Percentiles rank a stretch among this genome's conserved stretches.
Conservation (phyloP, 2,888 invertebrate species). For the Phaonia tiefii region DNA sequence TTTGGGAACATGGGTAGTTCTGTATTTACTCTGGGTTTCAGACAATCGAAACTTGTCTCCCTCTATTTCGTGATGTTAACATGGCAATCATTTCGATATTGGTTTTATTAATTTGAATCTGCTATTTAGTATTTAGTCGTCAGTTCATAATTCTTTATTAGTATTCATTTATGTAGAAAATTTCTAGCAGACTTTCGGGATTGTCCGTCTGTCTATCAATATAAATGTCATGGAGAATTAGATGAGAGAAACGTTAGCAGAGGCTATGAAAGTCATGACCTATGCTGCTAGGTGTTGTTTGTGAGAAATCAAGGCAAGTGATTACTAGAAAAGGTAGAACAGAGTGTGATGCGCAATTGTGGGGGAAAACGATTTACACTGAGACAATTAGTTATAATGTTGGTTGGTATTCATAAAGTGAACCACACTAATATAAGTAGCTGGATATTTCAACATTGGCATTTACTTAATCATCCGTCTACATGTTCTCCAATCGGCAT, state of each 20-base stretch:
- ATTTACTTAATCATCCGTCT: too few relatives aligned
- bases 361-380: neutral
- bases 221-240: neutral
- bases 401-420: neutral
- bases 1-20: too few relatives aligned
- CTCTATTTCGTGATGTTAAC: slow-evolving; percentile 28
- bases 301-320: slow-evolving; percentile 7
- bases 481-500: too few relatives aligned
- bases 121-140: neutral
- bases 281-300: slow-evolving; percentile 37
- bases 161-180: slow-evolving; percentile 1
- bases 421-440: too few relatives aligned
- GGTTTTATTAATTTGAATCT: slow-evolving; percentile 9
- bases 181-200: slow-evolving; percentile 39
- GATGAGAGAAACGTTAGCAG: neutral
- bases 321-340: slow-evolving; percentile 20
- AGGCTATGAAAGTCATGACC: slow-evolving; percentile 58
- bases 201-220: neutral
- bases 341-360: too few relatives aligned
- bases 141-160: slow-evolving; percentile 8
- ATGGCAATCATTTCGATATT: slow-evolving; percentile 24
- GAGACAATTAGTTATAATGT: neutral
- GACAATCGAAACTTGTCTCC: slow-evolving; percentile 30
- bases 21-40: too few relatives aligned
- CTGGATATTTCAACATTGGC: too few relatives aligned